A percentile compares a stretch with the other conserved stretches of the same genome.
Evolutionary conservation across 2,888 invertebrate genomes (phyloP).

Genomic region (Epinotia demarniana): DNA sequence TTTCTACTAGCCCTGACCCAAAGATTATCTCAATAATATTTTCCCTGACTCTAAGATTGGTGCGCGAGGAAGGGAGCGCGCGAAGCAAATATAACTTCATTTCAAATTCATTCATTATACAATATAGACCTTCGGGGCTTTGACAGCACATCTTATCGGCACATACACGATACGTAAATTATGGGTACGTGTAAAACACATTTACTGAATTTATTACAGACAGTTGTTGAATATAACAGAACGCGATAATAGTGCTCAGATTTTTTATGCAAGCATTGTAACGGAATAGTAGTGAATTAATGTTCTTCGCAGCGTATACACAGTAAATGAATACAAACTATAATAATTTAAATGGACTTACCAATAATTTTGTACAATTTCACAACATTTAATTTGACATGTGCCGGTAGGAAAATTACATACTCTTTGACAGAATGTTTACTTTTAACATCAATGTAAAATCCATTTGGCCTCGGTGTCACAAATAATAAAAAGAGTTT

Average conservation of each 20-base stretch:
- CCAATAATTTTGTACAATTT: constrained; percentile 7
- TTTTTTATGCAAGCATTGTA: not conserved
- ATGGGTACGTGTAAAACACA: constrained; percentile 18
- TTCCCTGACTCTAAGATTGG: too few relatives aligned
- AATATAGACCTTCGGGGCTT: not conserved
- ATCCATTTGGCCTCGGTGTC: constrained; percentile 14
- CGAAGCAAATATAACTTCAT: not conserved
- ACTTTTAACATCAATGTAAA: constrained; percentile 1
- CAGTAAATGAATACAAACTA: not conserved
- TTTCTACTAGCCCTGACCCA: too few relatives aligned
- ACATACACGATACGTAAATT: not conserved
- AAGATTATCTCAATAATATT: too few relatives aligned
- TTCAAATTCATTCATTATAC: not conserved
- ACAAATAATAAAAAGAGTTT: constrained; percentile 4
- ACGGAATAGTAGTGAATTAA: not conserved
- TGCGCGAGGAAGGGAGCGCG: not conserved
- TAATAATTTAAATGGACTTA: not conserved
- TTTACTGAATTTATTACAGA: constrained; percentile 7
- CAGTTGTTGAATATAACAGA: not conserved
- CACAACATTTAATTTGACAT: constrained; percentile 5
- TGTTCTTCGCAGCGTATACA: not conserved
- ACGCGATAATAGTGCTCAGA: not conserved
- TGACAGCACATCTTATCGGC: not conserved
- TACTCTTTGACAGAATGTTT: not conserved
- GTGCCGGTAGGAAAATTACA: too few relatives aligned